Base-by-base conservation (phyloP, 2,797 vertebrate genomes). In the Megaceryle alcyon region DNA sequence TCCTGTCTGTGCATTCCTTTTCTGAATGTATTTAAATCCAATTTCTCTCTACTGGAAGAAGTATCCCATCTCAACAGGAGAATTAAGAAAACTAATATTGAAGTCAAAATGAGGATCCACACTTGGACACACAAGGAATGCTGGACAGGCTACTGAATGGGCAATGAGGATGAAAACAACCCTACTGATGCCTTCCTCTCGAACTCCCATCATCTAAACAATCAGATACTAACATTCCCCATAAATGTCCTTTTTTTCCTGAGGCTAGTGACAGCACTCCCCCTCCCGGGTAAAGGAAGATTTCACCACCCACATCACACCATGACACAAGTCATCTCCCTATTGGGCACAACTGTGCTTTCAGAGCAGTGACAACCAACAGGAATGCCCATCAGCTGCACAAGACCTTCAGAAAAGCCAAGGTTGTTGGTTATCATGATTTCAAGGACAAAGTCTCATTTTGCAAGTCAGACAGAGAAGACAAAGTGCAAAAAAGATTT, bases 301-400 rank as follows among this genome's bases (percentile, higher is more conserved):
- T 49, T 44, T 51, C 7, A n/a, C 31, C 5, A 48, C 13, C 9
- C 49, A 54, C 18, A 49, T 65, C 13, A 41, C 23, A 86, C 14
- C 1, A 0, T 3, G 4, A 70, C 39, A 90, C 22, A 51, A 33
- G 20, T 53, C 39, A 56, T 8, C 7, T 5, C n/a, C 56, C 9
- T 0, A 0, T 11, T 3, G 1, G 37, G 26, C 29, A 90, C 28
- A 71, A 44, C 4, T 22, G 21, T 6, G 2, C 18, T 75, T 82
- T 64, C 48, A 80, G 44, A 77, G 35, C 23, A 39, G 60, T 18
- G 28, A 39, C 41, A 56, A 65, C 17, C 68, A 41, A 63, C 21
- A 83, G 43, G 3, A 81, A 83, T 0, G 4, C 28, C 49, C n/a
- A n/a, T 12, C 35, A 60, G 23, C 46, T 48, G 26, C 44, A 75